phyloP scores from a whole-genome alignment of 2,888 invertebrate genomes.

The Drosophila ezoana region DNA sequence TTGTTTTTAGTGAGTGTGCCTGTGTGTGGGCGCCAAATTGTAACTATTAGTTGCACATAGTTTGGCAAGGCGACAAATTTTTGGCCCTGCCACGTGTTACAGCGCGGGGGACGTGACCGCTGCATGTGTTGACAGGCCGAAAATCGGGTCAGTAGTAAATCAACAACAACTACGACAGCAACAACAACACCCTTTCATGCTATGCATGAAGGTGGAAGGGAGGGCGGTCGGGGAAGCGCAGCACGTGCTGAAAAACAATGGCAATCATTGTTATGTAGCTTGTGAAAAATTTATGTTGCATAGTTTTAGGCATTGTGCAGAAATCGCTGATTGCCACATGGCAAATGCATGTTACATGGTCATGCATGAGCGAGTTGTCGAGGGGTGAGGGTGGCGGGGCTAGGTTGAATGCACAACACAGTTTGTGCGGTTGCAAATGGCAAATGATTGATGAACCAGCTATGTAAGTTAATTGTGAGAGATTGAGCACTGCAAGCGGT shows the following conservation, averaged over 20 bases:
- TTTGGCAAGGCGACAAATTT: conserved; percentile 73
- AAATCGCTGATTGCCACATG: conserved; percentile 60
- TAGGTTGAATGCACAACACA: background rate
- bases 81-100: conserved; percentile 53
- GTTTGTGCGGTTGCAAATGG: conserved; percentile 26
- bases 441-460: conserved; percentile 52
- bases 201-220: background rate
- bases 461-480: conserved; percentile 45
- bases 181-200: conserved; percentile 31
- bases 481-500: conserved; percentile 15
- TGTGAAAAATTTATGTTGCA: conserved; percentile 66
- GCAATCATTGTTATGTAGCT: conserved; percentile 72
- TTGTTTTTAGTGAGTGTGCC: conserved; percentile 16
- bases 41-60: conserved; percentile 78
- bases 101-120: conserved; percentile 26
- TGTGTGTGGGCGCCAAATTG: conserved; percentile 61
- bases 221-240: background rate
- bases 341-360: conserved; percentile 33
- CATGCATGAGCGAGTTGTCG: background rate
- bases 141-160: conserved; percentile 81
- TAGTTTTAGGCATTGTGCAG: conserved; percentile 54
- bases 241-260: conserved; percentile 55
- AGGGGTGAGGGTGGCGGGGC: background rate
- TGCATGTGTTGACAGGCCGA: conserved; percentile 76
- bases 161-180: conserved; percentile 63